Base-by-base conservation (phyloP, 1,140 invertebrate species). In the Battus philenor region DNA sequence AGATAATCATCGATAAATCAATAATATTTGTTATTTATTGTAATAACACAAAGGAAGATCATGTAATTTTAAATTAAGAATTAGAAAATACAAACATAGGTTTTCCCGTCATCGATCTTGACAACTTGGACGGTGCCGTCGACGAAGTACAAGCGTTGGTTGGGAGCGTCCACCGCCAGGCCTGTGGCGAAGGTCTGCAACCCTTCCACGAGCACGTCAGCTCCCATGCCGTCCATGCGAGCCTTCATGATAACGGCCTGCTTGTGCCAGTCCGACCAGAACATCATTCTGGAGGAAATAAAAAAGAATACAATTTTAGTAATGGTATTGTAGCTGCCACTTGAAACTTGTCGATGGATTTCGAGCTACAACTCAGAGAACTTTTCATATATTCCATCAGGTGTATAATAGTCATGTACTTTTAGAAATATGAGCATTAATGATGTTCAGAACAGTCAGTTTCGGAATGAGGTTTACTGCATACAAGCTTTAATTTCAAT, bases 111-210 rank as follows among this genome's bases (percentile, higher is more conserved):
- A 71, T 95, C 91, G 4, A 96, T 82, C 9, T 89, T 87, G 9
- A 95, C 87, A 1, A 92, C 93, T 76, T 96, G 94, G 1, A 97
- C 90, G 54, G 94, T 94, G 0, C 90, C 90, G 56, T 95, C 93
- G 0, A 96, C 91, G 89, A 95, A 95, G 56, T 95, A 93, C 3
- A 93, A 81, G 32, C 94, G 87, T 10, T 92, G 86, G 49, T 93
- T 95, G 9, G 93, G 91, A 65, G 92, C 91, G 76, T 99, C 98
- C 31, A 99, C 86, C 1, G 95, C 90, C 4, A 99, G 81, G 1
- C 95, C 95, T 73, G 95, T 97, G 0, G 97, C 96, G 93, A 94
- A 97, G 24, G 90, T 89, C 1, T 88, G 89, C 54, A 93, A 86
- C 9, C 90, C 88, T 7, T 89, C 82, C 0, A 93, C 88, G 10